These are phyloP conservation scores for Azemiops feae DNA, from an alignment of 2,113 vertebrate genomes.

Conservation along the genomic window DNA sequence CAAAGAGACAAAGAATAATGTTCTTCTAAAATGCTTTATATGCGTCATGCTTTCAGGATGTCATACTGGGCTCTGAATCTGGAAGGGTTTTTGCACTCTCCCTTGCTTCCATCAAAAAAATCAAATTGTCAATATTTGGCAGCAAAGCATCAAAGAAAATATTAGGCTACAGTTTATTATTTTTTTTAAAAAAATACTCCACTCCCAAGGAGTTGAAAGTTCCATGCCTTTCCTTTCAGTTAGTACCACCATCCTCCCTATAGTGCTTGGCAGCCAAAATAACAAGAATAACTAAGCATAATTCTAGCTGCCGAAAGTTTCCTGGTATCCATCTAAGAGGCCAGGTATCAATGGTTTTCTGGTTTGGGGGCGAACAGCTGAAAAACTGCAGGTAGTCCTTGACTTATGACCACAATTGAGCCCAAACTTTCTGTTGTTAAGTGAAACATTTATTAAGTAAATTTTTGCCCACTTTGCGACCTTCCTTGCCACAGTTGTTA, in stretches of 20 bases:
- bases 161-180: not conserved
- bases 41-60: not conserved
- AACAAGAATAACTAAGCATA: not conserved
- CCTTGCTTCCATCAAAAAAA: too few species aligned
- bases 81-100: not conserved
- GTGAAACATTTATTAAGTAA: too few species aligned
- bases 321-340: not conserved
- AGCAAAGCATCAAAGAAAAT: not conserved
- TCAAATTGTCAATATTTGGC: not conserved
- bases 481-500: too few species aligned
- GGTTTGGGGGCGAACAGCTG: not conserved
- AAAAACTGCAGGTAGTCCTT: too few species aligned
- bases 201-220: not conserved
- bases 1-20: not conserved
- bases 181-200: not conserved
- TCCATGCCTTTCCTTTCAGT: not conserved
- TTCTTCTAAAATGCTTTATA: not conserved
- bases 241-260: not conserved
- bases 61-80: not conserved
- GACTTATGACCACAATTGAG: too few species aligned
- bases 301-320: not conserved
- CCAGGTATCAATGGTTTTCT: not conserved
- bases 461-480: too few species aligned
- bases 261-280: not conserved
- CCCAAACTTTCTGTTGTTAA: too few species aligned